Percentiles rank a stretch among this genome's conserved stretches.
These are phyloP conservation scores for Polymixis flavicincta DNA, from an alignment of 2,888 invertebrate species.

Conservation along the genomic window DNA sequence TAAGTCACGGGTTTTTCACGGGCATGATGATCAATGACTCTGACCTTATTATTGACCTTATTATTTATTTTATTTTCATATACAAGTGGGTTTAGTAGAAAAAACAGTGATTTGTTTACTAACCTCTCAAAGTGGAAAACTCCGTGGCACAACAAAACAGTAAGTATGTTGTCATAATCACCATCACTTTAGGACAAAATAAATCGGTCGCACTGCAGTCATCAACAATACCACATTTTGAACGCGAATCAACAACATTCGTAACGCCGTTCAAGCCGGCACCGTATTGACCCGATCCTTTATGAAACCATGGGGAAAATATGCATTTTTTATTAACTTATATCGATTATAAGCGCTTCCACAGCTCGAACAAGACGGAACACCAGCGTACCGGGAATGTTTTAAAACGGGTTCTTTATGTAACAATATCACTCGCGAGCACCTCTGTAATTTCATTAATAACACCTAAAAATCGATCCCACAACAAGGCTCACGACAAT, in stretches of 20 bases:
- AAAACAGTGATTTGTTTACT: constrained; percentile 79
- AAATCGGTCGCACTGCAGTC: constrained; percentile 73
- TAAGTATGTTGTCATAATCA: constrained; percentile 69
- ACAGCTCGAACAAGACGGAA: constrained; percentile 66
- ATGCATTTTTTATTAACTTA: constrained; percentile 89
- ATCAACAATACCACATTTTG: constrained; percentile 66
- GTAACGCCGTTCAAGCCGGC: constrained; percentile 71
- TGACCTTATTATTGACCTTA: background rate
- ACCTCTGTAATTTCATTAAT: constrained; percentile 90
- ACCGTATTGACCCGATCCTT: constrained; percentile 82
- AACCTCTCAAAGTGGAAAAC: constrained; percentile 77
- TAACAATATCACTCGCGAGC: constrained; percentile 86
- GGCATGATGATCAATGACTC: constrained; percentile 1
- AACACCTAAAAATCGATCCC: constrained; percentile 90
- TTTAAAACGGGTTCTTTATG: constrained; percentile 77
- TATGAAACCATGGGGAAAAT: constrained; percentile 87
- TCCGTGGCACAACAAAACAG: constrained; percentile 70
- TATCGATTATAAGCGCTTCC: constrained; percentile 84
- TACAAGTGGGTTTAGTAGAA: background rate
- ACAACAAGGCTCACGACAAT: constrained; percentile 88
- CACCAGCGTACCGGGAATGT: constrained; percentile 72
- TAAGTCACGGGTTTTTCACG: constrained; percentile 19
- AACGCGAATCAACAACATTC: constrained; percentile 74
- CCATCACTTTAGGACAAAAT: constrained; percentile 75
- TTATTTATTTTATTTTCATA: constrained; percentile 6